A percentile compares a stretch with the other conserved stretches of the same genome.
phyloP scores from a whole-genome alignment of 2,113 vertebrate species.

The Platichthys stellatus region DNA sequence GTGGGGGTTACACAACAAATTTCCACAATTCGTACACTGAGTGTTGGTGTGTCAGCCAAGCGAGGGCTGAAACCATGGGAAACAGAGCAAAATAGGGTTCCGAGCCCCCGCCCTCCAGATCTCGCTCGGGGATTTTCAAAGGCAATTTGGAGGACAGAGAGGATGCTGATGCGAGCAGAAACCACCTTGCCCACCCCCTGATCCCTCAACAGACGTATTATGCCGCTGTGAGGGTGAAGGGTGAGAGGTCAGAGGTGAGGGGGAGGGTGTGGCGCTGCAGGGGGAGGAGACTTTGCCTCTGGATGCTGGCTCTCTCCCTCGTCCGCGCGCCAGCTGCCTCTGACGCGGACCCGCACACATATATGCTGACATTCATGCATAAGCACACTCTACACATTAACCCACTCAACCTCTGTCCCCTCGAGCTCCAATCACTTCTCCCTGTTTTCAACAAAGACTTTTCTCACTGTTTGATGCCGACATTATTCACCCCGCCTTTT shows the following conservation, averaged over 20 bases:
- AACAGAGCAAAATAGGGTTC: constrained; percentile 28
- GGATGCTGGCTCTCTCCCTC: constrained; percentile 61
- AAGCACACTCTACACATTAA: constrained; percentile 69
- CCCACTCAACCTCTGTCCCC: constrained; percentile 59
- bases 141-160: constrained; percentile 68
- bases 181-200: constrained; percentile 48
- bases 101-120: constrained; percentile 9
- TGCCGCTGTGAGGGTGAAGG: constrained; percentile 71
- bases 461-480: constrained; percentile 41
- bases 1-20: constrained; percentile 8
- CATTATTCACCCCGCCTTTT: constrained; percentile 42
- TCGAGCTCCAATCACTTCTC: constrained; percentile 39
- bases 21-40: constrained; percentile 1
- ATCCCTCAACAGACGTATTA: constrained; percentile 67
- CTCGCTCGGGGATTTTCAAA: constrained; percentile 55
- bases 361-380: constrained; percentile 63
- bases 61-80: constrained; percentile 29
- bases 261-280: constrained; percentile 38
- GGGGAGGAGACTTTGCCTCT: constrained; percentile 44
- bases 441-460: constrained; percentile 56
- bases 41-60: constrained; percentile 17
- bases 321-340: constrained; percentile 72
- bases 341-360: constrained; percentile 32
- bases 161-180: constrained; percentile 76
- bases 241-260: constrained; percentile 68